Base-by-base conservation (phyloP, 2,797 vertebrate species). In the Sebastes taczanowskii region DNA sequence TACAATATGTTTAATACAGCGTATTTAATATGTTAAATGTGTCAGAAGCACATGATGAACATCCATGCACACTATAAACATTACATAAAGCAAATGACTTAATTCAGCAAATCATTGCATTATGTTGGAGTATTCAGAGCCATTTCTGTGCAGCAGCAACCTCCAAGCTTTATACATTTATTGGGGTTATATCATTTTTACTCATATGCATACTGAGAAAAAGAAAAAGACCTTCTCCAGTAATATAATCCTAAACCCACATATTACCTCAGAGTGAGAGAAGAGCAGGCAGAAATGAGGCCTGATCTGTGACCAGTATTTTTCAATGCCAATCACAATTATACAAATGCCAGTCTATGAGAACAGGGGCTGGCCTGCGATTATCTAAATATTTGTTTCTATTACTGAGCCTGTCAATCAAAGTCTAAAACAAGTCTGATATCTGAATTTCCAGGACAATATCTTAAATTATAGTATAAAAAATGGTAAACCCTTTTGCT, bases 301-400 rank as follows among this genome's bases (percentile, higher is more conserved):
- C 13, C 18, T 61, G 29, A 69, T 27, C 63, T 69, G 34, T 52
- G 46, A 62, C 8, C 34, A 65, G 59, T 78, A 46, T 71, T 74
- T 85, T 81, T 85, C 13, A 64, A 2, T 83, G 77, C 38, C 35
- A 74, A 74, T 89, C 74, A 80, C 66, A 88, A 77, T 88, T 86
- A 84, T 18, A 72, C 42, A 84, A 68, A 75, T 67, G 30, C 29
- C 35, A 64, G 34, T 61, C 55, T 71, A 53, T 60, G 61, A 81
- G 25, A 68, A 18, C 35, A 71, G 16, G 13, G 25, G 18, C 61
- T 67, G 3, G 5, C 2, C 29, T 6, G 5, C 38, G 32, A 89
- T 82, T 65, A 88, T 67, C 14, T 10, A 81, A 86, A 90, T 69
- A 63, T 25, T 74, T 9, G 16, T 78, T 77, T 71, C 70, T 80